Percentiles rank a stretch among this genome's conserved stretches.
Evolutionary conservation across 2,888 invertebrate species (phyloP).

Genomic region (Morpho achilles): DNA sequence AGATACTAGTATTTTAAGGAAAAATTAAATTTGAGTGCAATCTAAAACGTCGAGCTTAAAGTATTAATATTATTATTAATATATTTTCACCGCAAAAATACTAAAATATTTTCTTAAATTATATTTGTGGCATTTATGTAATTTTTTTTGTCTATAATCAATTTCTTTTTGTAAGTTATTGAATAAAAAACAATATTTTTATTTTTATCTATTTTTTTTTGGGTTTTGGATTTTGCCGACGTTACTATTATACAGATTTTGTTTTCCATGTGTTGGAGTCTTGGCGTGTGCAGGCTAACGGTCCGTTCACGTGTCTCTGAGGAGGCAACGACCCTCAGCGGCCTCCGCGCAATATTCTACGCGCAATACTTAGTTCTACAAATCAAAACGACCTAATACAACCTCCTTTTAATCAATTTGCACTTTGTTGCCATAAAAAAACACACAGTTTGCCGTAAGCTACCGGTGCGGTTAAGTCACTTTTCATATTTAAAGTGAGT

Average conservation of each 20-base stretch:
- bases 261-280: constrained; percentile 63
- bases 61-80: too few relatives aligned
- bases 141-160: too few relatives aligned
- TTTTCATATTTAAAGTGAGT: constrained; percentile 1
- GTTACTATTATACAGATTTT: constrained; percentile 59
- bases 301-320: constrained; percentile 72
- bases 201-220: background rate
- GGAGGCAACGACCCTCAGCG: constrained; percentile 74
- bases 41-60: too few relatives aligned
- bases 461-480: constrained; percentile 2
- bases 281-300: constrained; percentile 67
- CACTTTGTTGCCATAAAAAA: constrained; percentile 6
- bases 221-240: constrained; percentile 36
- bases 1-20: too few relatives aligned
- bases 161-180: too few relatives aligned
- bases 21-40: too few relatives aligned
- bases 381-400: constrained; percentile 35
- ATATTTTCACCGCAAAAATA: too few relatives aligned
- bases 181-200: too few relatives aligned
- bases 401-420: constrained; percentile 4
- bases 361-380: constrained; percentile 49
- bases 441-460: constrained; percentile 6
- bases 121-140: too few relatives aligned
- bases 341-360: constrained; percentile 74
- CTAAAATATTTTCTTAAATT: too few relatives aligned